These are phyloP conservation scores for Volucella inflata DNA, from an alignment of 2,888 invertebrate species.

Conservation along the genomic window DNA sequence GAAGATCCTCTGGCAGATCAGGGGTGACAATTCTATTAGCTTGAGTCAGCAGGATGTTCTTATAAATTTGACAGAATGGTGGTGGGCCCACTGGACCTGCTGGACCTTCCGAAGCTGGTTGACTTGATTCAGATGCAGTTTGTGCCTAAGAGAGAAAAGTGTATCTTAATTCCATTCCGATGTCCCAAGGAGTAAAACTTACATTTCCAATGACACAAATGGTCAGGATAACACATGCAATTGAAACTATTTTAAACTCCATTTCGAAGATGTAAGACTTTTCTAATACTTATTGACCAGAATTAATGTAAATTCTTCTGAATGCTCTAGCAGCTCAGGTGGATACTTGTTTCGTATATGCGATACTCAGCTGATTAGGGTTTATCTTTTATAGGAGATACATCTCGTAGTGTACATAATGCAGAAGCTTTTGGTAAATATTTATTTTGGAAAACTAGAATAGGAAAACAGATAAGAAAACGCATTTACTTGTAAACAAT, in stretches of 20 bases:
- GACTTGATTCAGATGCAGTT: not conserved
- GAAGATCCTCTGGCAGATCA: conserved; percentile 48
- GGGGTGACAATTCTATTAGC: conserved; percentile 54
- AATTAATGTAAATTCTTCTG: conserved; percentile 31
- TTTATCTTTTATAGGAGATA: conserved; percentile 56
- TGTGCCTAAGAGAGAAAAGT: conserved; percentile 22
- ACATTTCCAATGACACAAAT: conserved; percentile 35
- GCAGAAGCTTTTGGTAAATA: conserved; percentile 52
- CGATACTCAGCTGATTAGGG: conserved; percentile 24
- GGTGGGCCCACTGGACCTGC: conserved; percentile 39
- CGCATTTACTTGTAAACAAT: conserved; percentile 22
- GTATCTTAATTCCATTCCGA: not conserved
- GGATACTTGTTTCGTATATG: conserved; percentile 48
- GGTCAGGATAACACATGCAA: conserved; percentile 39
- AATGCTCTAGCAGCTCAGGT: conserved; percentile 48
- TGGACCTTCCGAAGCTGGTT: not conserved
- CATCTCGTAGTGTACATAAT: conserved; percentile 6
- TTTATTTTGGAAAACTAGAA: conserved; percentile 65
- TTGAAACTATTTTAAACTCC: conserved; percentile 22
- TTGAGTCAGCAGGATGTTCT: conserved; percentile 39
- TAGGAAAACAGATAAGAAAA: conserved; percentile 65
- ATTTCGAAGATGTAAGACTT: not conserved
- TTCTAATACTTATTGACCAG: not conserved
- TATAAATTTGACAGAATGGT: conserved; percentile 52
- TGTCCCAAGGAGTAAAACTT: not conserved